phyloP scores from a whole-genome alignment of 2,797 vertebrate genomes.

The Basileuterus tristriatus region DNA sequence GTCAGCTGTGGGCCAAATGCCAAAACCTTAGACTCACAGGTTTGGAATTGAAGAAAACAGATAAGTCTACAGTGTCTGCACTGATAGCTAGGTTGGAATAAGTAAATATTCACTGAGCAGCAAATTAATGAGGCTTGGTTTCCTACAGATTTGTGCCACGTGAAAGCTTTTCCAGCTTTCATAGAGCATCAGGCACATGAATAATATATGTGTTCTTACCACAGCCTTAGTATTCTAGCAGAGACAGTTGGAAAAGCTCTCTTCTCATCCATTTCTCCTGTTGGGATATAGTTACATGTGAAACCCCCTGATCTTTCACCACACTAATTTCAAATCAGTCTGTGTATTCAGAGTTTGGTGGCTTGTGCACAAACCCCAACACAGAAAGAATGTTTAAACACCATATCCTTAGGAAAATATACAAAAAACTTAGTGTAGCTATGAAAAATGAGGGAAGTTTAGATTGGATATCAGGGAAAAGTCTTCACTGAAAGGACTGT shows the following conservation, averaged over 20 bases:
- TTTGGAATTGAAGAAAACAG: not conserved
- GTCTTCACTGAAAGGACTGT: not conserved
- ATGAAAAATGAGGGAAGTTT: not conserved
- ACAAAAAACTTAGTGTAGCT: not conserved
- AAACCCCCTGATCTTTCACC: not conserved
- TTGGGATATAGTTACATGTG: not conserved
- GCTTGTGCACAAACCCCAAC: not conserved
- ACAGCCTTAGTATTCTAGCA: not conserved
- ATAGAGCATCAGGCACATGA: not conserved
- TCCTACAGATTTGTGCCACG: not conserved
- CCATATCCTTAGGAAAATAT: not conserved
- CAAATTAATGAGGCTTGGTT: not conserved
- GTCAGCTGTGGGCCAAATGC: not conserved
- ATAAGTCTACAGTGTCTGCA: not conserved
- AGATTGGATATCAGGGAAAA: not conserved
- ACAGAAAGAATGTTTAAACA: not conserved
- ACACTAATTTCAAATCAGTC: not conserved
- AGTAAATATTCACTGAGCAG: slow-evolving; percentile 22
- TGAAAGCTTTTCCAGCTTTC: slow-evolving; percentile 22
- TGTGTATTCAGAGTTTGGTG: not conserved
- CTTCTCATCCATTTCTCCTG: not conserved
- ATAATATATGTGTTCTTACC: slow-evolving; percentile 16
- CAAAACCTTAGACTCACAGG: not conserved
- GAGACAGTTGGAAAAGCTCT: not conserved
- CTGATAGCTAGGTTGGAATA: not conserved